Conservation (phyloP, 2,113 vertebrate species). For the Mesoclemmys tuberculata region DNA sequence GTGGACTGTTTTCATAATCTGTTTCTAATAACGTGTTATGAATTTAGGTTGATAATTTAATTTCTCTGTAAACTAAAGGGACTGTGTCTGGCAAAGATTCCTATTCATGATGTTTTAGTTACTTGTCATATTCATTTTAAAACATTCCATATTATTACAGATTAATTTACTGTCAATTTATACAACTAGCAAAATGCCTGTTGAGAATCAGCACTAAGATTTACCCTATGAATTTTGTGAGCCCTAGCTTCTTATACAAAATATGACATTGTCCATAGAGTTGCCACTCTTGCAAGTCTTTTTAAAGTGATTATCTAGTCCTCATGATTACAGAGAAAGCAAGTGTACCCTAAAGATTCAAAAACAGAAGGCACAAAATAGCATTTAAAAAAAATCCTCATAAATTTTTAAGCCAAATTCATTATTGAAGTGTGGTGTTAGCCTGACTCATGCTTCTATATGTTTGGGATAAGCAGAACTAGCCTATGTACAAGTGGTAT, state of each 20-base stretch:
- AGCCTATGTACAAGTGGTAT: too few species aligned
- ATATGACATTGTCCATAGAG: not conserved
- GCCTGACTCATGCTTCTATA: too few species aligned
- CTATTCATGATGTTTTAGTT: not conserved
- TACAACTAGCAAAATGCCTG: not conserved
- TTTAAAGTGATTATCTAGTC: not conserved
- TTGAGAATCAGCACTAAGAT: not conserved
- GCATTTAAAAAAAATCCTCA: too few species aligned
- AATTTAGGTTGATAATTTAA: not conserved
- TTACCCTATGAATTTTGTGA: not conserved
- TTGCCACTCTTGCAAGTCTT: not conserved
- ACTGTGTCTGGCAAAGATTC: not conserved
- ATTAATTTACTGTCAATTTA: not conserved
- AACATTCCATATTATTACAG: not conserved
- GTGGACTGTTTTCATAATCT: not conserved
- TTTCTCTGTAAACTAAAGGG: not conserved
- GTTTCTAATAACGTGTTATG: not conserved
- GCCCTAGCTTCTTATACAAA: not conserved
- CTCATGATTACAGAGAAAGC: not conserved
- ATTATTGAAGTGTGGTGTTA: too few species aligned
- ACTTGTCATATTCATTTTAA: not conserved
- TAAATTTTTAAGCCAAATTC: not conserved
- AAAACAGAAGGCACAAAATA: not conserved
- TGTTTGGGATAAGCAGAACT: too few species aligned
- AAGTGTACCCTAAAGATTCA: not conserved